phyloP scores from a whole-genome alignment of 2,888 invertebrate species.

The Anodontia alba region DNA sequence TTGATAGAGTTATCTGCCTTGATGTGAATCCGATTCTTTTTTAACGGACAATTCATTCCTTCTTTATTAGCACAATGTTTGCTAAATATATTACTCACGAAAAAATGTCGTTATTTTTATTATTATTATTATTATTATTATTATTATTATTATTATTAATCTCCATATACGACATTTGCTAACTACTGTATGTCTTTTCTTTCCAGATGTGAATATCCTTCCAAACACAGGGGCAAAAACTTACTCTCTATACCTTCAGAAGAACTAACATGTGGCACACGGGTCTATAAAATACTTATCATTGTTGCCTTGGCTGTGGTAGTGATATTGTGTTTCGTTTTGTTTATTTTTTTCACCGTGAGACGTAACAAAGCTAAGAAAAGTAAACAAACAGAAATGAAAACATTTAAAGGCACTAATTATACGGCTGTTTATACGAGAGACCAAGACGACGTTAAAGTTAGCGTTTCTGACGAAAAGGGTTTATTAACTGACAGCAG shows the following conservation, averaged over 20 bases:
- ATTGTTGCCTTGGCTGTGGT: slow-evolving; percentile 8
- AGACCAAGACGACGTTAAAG: slow-evolving; percentile 44
- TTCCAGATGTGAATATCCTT: slow-evolving; percentile 30
- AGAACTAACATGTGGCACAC: slow-evolving; percentile 20
- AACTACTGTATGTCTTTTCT: background rate
- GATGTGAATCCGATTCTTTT: too few relatives aligned
- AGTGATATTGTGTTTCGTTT: background rate
- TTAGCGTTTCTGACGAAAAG: slow-evolving; percentile 37
- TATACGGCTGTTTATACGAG: slow-evolving; percentile 53
- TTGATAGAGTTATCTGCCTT: too few relatives aligned
- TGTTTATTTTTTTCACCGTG: slow-evolving; percentile 2
- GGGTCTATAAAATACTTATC: slow-evolving; percentile 18
- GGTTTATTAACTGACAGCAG: slow-evolving; percentile 11
- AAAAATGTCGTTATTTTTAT: too few relatives aligned
- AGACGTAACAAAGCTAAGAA: slow-evolving; percentile 14
- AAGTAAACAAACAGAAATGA: background rate
- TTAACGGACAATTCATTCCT: too few relatives aligned
- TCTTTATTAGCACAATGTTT: too few relatives aligned
- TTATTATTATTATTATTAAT: too few relatives aligned
- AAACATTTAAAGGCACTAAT: slow-evolving; percentile 19
- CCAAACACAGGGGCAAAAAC: slow-evolving; percentile 12
- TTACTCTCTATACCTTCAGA: slow-evolving; percentile 14
- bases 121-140: too few relatives aligned
- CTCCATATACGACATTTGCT: too few relatives aligned
- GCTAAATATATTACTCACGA: too few relatives aligned